phyloP scores from a whole-genome alignment of 2,888 invertebrate genomes.

The Eutolmus rufibarbis region DNA sequence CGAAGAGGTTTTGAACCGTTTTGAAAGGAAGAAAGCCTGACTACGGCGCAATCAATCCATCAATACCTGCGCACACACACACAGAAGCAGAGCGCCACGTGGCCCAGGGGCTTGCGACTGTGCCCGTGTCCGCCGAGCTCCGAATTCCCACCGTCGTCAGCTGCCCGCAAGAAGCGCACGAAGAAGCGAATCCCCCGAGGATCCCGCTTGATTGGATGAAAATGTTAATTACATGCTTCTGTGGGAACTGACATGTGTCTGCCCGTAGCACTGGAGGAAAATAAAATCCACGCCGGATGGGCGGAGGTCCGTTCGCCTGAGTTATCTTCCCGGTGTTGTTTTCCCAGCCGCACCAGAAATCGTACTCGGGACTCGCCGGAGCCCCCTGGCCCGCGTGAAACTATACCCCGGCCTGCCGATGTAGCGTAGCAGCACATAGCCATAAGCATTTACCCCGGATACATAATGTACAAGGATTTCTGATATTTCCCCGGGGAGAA shows the following conservation, averaged over 20 bases:
- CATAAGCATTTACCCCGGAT: not conserved
- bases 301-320: conserved; percentile 7
- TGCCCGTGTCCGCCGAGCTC: too few relatives aligned
- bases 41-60: not conserved
- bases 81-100: not conserved
- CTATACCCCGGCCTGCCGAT: conserved; percentile 4
- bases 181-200: conserved; percentile 2
- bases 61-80: not conserved
- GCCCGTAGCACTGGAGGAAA: conserved; percentile 10
- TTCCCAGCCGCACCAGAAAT: conserved; percentile 1
- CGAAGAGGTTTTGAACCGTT: not conserved
- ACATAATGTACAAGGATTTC: conserved; percentile 40
- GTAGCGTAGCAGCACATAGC: not conserved
- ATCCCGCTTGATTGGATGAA: conserved; percentile 32
- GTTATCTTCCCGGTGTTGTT: conserved; percentile 28
- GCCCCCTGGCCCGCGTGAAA: not conserved
- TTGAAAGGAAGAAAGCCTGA: not conserved
- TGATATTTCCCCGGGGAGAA: conserved; percentile 41
- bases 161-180: not conserved
- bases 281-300: conserved; percentile 17
- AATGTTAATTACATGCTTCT: conserved; percentile 40
- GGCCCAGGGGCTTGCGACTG: not conserved
- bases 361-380: not conserved
- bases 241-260: conserved; percentile 41
- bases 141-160: not conserved